Base-by-base conservation (phyloP, 2,888 invertebrate genomes). In the Chaetogeoica ovagalla region DNA sequence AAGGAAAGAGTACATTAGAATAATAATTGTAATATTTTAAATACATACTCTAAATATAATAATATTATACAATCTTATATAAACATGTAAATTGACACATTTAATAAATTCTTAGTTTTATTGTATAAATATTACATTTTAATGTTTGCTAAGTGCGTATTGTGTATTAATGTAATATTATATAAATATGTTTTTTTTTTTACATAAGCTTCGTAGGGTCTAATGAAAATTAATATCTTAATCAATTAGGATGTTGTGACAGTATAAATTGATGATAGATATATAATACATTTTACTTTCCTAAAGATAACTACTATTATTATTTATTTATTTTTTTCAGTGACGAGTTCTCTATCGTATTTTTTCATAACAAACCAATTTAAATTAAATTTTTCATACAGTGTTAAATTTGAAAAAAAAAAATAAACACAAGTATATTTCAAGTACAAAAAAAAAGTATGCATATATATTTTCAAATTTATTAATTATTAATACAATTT, bases 61-160 rank as follows among this genome's bases (percentile, higher is more conserved):
- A 55, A n/a, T 23, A 74, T 37, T 23, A 21, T 21, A 55, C 69
- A 68, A 30, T 55, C 15, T 23, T 68, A 68, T 77, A 79, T 69
- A 55, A 79, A 71, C 63, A 71, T 79, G 79, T 79, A 79, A 79
- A 79, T 79, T 79, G 79, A 79, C 70, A 71, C 63, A 70, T 70
- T 79, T 70, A 70, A 70, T 60, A 21, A 21, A 21, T 71, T 79
- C 55, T 79, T 71, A 71, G 9, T 71, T 71, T 65, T 69, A 68
- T 70, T 71, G 57, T 57, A 43, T 70, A 68, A 74, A 66, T 19
- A 66, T 75, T 75, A 66, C 43, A 59, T 75, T 19, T n/a, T 55
- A 13, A 39, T 59, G 11, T 59, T 48, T 19, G 23, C 60, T 68
- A 68, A 59, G 75, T 68, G 59, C 59, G n/a, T 48, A 48, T 48